Base-by-base conservation (phyloP, 2,113 vertebrate species). In the Sakesphorus luctuosus region DNA sequence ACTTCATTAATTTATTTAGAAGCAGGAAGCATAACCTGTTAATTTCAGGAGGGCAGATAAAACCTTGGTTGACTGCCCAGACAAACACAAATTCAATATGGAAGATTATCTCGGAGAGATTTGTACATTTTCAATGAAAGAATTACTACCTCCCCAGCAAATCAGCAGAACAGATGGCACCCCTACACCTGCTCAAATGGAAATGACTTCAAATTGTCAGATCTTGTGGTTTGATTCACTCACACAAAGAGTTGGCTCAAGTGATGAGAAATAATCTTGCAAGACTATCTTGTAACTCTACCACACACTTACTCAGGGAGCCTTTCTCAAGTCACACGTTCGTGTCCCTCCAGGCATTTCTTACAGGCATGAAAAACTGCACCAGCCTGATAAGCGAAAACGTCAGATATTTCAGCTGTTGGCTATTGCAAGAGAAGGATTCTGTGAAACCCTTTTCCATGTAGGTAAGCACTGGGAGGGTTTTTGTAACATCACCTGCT, bases 131-230 rank as follows among this genome's bases (percentile, higher is more conserved):
- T 47, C 84, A 86, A 11, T 28, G 61, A 55, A 89, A 88, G 50
- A 25, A 67, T 74, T 78, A 6, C 79, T 25, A 33, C 29, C 63
- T 69, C 23, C 44, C 17, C 36, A 46, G 38, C 35, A 78, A 72
- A 67, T 9, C 56, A 47, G 50, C 14, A 28, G 61, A 89, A 71
- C 73, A 84, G 65, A 75, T 4, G 7, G 61, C n/a, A 29, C 56
- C 74, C 66, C 84, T 52, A 31, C 72, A 72, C 84, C 92, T 84
- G 77, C 66, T 47, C 47, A 23, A 78, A 87, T 65, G 47, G 84
- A 91, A 93, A 84, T 31, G 5, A 83, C 82, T 92, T 74, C 2
- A 76, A 94, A 86, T 53, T 74, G 84, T 71, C 84, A 94, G 73
- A 71, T 66, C 81, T 10, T 43, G 26, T 6, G 43, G 68, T 0